Evolutionary conservation across 2,797 vertebrate genomes (phyloP).

Genomic region (Triplophysa yarkandensis): DNA sequence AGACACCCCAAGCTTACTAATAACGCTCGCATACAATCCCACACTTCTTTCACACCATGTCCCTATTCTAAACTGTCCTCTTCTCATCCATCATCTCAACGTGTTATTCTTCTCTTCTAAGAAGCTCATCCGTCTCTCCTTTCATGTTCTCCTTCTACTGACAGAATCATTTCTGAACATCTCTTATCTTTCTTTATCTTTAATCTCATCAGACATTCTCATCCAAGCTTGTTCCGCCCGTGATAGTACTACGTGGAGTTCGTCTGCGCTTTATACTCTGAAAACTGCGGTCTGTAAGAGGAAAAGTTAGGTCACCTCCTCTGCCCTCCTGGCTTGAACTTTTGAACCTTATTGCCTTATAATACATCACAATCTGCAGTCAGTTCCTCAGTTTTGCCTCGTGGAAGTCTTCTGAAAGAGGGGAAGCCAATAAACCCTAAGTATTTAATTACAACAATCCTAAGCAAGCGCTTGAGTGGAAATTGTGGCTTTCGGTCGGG

Average conservation of each 20-base stretch:
- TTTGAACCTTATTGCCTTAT: constrained; percentile 45
- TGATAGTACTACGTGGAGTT: background rate
- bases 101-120: constrained; percentile 16
- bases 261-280: constrained; percentile 16
- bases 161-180: constrained; percentile 38
- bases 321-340: constrained; percentile 38
- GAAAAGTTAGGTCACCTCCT: constrained; percentile 36
- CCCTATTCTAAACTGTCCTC: constrained; percentile 17
- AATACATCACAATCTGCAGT: constrained; percentile 51
- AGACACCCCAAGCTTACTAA: background rate
- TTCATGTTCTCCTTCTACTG: constrained; percentile 8
- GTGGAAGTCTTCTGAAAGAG: constrained; percentile 29
- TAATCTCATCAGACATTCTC: constrained; percentile 29
- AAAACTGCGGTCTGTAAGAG: constrained; percentile 18
- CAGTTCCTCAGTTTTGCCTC: constrained; percentile 29
- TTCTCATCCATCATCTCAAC: constrained; percentile 16
- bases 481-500: constrained; percentile 43
- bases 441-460: constrained; percentile 57
- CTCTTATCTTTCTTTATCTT: constrained; percentile 30
- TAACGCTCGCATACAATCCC: background rate
- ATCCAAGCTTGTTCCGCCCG: constrained; percentile 27
- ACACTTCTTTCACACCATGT: constrained; percentile 1
- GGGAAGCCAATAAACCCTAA: constrained; percentile 52
- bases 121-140: constrained; percentile 20
- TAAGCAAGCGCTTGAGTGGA: constrained; percentile 47